Conservation (phyloP, 2,113 vertebrate species). For the Atlantisia rogersi region DNA sequence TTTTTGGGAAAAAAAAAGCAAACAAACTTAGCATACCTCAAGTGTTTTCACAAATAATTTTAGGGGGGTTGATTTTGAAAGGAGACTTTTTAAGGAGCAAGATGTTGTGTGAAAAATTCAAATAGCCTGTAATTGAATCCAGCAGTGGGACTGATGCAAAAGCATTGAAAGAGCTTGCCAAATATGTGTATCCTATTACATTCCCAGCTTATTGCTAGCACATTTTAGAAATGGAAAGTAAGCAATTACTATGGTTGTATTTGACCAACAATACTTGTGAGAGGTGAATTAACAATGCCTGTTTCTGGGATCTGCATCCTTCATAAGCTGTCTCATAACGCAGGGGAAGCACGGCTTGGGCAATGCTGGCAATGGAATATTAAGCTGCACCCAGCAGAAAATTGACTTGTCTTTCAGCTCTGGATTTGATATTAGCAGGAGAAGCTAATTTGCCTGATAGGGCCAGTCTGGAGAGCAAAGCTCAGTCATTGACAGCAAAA, state of each 20-base stretch:
- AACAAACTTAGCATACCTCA: neutral
- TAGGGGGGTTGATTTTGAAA: neutral
- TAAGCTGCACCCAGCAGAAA: fast-evolving
- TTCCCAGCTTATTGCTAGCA: neutral
- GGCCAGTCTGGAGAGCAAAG: neutral
- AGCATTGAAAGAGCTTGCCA: neutral
- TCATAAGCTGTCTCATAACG: neutral
- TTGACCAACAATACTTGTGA: neutral
- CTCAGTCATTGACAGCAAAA: neutral
- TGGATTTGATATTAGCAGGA: fast-evolving
- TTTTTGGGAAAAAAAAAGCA: neutral
- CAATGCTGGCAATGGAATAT: neutral
- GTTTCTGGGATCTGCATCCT: neutral
- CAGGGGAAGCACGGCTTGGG: neutral
- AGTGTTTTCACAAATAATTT: neutral
- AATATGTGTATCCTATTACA: neutral
- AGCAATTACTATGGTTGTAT: neutral
- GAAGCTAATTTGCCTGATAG: neutral
- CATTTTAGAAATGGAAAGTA: neutral
- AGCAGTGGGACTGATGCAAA: neutral
- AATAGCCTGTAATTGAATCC: neutral
- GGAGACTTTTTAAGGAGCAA: neutral
- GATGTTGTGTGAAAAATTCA: neutral
- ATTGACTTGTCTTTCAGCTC: neutral
- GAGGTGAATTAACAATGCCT: neutral